These are phyloP conservation scores for Eurypyga helias DNA, from an alignment of 2,113 vertebrate species.

Conservation along the genomic window DNA sequence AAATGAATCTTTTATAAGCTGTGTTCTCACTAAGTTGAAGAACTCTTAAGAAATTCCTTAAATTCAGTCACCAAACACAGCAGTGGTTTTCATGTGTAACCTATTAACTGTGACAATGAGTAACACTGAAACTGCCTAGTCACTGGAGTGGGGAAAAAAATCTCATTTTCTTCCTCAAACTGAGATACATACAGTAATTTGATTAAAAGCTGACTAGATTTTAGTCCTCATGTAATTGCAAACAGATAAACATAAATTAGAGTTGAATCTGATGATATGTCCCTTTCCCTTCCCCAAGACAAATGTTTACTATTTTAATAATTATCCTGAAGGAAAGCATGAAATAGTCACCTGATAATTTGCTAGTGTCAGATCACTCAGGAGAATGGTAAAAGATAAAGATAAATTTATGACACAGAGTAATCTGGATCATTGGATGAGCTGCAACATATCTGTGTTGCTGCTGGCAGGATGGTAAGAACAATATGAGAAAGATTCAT, in stretches of 20 bases:
- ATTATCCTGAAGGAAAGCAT: background rate
- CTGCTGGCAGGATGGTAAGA: background rate
- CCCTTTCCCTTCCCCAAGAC: background rate
- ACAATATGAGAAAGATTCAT: rapidly evolving
- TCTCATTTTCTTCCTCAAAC: background rate
- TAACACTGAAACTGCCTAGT: background rate
- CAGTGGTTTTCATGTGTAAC: background rate
- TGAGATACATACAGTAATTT: background rate
- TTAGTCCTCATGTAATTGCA: background rate
- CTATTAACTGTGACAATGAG: background rate
- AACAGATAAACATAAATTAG: background rate
- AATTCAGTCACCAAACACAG: background rate
- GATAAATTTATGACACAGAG: background rate
- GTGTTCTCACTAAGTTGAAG: background rate
- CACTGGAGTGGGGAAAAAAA: background rate
- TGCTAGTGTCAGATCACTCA: background rate
- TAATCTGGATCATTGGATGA: background rate
- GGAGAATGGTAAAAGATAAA: background rate
- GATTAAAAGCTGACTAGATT: background rate
- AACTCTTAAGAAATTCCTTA: background rate
- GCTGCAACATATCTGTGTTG: background rate
- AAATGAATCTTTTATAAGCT: background rate
- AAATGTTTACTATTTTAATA: background rate
- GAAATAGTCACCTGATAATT: background rate
- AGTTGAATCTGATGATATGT: background rate